Base-by-base conservation (phyloP, 2,797 vertebrate genomes). In the Enteromius radiatus region DNA sequence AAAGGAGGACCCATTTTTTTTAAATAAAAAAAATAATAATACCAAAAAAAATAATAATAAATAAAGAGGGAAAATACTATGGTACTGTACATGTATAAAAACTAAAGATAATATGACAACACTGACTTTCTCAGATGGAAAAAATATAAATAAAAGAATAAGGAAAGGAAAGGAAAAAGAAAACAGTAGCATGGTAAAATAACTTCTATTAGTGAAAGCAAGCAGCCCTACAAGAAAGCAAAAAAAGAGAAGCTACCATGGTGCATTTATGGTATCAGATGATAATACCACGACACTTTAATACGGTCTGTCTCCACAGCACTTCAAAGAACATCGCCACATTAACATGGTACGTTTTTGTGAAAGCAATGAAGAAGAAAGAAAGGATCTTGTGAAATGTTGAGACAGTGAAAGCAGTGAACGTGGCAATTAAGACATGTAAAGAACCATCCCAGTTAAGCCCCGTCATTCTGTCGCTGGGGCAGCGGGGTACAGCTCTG, bases 401-500 rank as follows among this genome's bases (percentile, higher is more conserved):
- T 77, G 33, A 78, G 36, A 76, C 63, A 45, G 49, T n/a, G 45
- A 56, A 76, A n/a, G 43, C 26, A 54, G 28, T 47, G 26, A 31
- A 17, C 10, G 31, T 31, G 73, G 33, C 41, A 67, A 74, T 68
- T 54, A 76, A 80, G 74, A 64, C 56, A 63, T 61, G 59, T 52
- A 67, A 19, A 63, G 43, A 73, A 78, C 67, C 80, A 43, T 69
- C 63, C 70, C 19, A 23, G 69, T 61, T 63, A 70, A 74, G 81
- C 78, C 45, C 65, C 36, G 74, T n/a, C 52, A 74, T 71, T 78
- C 45, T 71, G 41, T 78, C 49, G 14, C 56, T 80, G 64, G 61
- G 68, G 73, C 67, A 70, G 77, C 41, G 1, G 23, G 73, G 81
- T 45, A 64, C 74, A 83, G 43, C 38, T 70, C 59, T 81, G 71